Evolutionary conservation across 2,888 invertebrate species (phyloP), one percentile per base, ranked within the genome.

Genomic region (Epicampocera succincta): DNA sequence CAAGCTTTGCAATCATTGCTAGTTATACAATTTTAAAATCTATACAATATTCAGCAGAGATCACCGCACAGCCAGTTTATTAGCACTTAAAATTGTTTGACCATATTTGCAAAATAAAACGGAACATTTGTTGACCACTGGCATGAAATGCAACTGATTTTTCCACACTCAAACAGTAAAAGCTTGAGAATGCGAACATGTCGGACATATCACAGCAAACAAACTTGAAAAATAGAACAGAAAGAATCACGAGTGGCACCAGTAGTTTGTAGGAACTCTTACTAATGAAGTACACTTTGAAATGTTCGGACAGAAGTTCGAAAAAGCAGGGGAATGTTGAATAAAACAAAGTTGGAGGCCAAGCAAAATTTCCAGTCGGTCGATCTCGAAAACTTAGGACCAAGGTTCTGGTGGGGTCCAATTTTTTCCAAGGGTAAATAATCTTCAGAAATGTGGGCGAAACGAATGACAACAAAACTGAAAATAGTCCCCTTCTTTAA

Each of bases 91-190:
- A 21, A 52, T 52, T 38, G 48, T 71, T 71, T 63, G 25, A 29
- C 61, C 42, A 71, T 65, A 77, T 40, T 48, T 44, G 58, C 21
- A 21, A 68, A 58, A 63, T 42, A 40, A 77, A 78, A 60, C 78
- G 72, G 50, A 78, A 77, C 77, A 69, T 65, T 76, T 56, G 40
- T 46, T 50, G 38, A 21, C 25, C 58, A 71, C 54, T 76, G 52
- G 29, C 29, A 48, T 40, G 11, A 25, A 19, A 48, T 29, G 12
- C 3, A 25, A 66, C 19, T 69, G 40, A 71, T 71, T 71, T 42
- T 65, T 33, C 15, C 8, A 77, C n/a, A 63, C 21, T 46, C 6
- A 42, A 74, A 58, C 21, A 68, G 60, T 58, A 66, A 66, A 58
- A 75, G 6, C 66, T 50, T 50, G 15, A 50, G 11, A 29, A 58